Conservation (phyloP, 2,113 vertebrate species). For the Dendrocopos noguchii region DNA sequence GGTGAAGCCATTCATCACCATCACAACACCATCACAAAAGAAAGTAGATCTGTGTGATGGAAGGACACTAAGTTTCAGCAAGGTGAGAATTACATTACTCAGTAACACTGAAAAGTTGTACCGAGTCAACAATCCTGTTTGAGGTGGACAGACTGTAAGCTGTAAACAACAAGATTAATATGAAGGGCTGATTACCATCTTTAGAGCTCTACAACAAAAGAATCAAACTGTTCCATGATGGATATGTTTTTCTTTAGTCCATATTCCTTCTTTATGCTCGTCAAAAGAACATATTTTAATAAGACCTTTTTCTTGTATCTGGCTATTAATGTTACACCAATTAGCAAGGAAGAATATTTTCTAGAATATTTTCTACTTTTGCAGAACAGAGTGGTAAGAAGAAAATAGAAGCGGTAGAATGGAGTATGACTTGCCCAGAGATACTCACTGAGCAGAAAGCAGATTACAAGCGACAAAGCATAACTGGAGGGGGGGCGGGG, state of each 20-base stretch:
- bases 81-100: background rate
- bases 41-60: background rate
- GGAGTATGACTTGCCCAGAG: background rate
- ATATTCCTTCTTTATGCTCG: background rate
- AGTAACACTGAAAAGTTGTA: background rate
- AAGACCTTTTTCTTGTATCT: background rate
- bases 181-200: background rate
- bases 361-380: background rate
- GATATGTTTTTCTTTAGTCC: background rate
- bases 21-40: background rate
- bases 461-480: background rate
- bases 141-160: background rate
- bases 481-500: accelerated
- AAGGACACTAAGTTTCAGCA: background rate
- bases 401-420: background rate
- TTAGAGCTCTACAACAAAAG: background rate
- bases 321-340: background rate
- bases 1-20: background rate
- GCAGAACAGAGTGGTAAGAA: background rate
- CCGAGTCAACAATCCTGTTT: background rate
- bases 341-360: too few species aligned
- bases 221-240: background rate
- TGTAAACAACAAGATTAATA: background rate
- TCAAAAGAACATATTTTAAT: background rate
- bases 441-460: background rate